Conservation (phyloP, 2,888 invertebrate genomes). For the Meganola albula region DNA sequence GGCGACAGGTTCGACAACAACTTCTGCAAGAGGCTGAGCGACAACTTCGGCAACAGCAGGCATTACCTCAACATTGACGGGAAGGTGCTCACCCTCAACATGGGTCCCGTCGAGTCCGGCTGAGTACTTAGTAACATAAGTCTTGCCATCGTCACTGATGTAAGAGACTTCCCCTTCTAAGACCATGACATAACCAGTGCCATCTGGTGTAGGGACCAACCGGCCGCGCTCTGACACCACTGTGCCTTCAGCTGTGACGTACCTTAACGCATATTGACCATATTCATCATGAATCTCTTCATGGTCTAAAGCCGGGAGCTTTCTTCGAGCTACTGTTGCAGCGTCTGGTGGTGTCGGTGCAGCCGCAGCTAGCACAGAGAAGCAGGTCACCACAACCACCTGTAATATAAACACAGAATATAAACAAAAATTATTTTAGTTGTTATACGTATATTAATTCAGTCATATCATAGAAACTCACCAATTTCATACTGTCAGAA, state of each 20-base stretch:
- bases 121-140: constrained; percentile 48
- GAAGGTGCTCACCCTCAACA: constrained; percentile 41
- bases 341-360: constrained; percentile 26
- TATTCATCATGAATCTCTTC: constrained; percentile 44
- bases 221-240: constrained; percentile 45
- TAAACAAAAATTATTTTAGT: not conserved
- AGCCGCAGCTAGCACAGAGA: constrained; percentile 31
- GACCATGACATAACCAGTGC: constrained; percentile 38
- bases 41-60: constrained; percentile 27
- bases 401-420: constrained; percentile 19
- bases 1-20: not conserved
- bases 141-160: constrained; percentile 47
- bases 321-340: constrained; percentile 24
- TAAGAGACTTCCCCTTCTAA: constrained; percentile 48
- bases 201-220: constrained; percentile 39
- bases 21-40: too few species aligned
- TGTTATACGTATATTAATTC: not conserved
- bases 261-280: constrained; percentile 48
- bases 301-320: constrained; percentile 38
- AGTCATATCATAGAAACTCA: constrained; percentile 17
- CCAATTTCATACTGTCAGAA: constrained; percentile 37
- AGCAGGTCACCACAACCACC: constrained; percentile 31
- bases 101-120: constrained; percentile 46
- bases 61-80: too few species aligned
- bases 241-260: constrained; percentile 51